Evolutionary conservation across 2,113 vertebrate genomes (phyloP).

Genomic region (Nicator chloris): DNA sequence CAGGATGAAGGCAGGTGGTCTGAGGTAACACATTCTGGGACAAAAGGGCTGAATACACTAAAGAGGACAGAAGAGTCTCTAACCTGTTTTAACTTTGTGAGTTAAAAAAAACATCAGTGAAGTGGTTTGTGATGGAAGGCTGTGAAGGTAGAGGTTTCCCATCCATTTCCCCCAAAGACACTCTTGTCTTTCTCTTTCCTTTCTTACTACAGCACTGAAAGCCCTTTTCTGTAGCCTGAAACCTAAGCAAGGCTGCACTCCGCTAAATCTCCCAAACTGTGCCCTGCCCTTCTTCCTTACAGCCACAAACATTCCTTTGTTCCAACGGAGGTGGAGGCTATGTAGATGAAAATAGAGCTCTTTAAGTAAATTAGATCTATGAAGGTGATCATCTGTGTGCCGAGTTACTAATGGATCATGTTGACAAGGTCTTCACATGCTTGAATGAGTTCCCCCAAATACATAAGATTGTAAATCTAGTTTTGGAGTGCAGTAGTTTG

Average conservation of each 20-base stretch:
- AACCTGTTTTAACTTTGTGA: background rate
- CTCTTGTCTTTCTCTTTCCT: background rate
- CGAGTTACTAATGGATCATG: background rate
- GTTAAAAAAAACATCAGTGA: background rate
- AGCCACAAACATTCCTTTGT: background rate
- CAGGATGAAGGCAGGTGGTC: background rate
- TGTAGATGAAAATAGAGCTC: background rate
- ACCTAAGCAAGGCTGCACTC: background rate
- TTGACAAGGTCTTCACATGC: background rate
- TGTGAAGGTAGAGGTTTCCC: background rate
- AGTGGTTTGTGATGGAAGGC: background rate
- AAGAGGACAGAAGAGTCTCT: background rate
- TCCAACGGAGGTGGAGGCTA: background rate
- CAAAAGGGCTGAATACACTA: background rate
- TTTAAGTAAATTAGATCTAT: background rate
- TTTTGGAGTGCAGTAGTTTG: background rate
- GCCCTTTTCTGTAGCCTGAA: background rate
- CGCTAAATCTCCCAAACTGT: background rate
- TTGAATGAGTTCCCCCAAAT: background rate
- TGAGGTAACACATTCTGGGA: background rate
- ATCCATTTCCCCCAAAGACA: background rate
- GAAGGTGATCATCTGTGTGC: background rate
- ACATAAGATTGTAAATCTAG: background rate
- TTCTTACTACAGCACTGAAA: background rate
- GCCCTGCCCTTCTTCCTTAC: background rate